Base-by-base conservation (phyloP, 2,797 vertebrate genomes). In the Melanotaenia trifasciata region DNA sequence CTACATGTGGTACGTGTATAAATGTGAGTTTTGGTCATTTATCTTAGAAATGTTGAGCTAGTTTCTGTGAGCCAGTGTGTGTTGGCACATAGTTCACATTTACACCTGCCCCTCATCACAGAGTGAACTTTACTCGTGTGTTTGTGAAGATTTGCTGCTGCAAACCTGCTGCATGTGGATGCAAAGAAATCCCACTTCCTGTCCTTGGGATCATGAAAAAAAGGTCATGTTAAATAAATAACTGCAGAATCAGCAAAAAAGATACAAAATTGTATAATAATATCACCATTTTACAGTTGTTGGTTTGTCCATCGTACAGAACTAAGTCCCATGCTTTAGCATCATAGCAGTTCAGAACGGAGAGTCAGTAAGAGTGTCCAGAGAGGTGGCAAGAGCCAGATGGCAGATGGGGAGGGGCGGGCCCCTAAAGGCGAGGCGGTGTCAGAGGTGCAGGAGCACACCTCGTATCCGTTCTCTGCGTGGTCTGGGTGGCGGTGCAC, bases 401-500 rank as follows among this genome's bases (percentile, higher is more conserved):
- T 1, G 18, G 79, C 75, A 0, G 90, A 85, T 0, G 66, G 89
- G 5, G 89, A 78, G 32, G 78, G 79, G 0, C 14, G 84, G 1
- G 22, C 58, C 0, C 85, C 88, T 3, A 85, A 30, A 16, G 90
- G 78, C 0, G 92, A 76, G 0, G 93, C 94, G 0, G 74, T 84
- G 1, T 94, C 94, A 0, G 97, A 98, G 58, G 96, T 96, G 87
- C 97, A 98, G 66, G 98, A 97, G 75, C 98, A 99, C 69, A 98
- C 96, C 80, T 98, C 96, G 0, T 94, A 96, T 24, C 95, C 95
- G 0, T 96, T 96, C 83, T 96, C 95, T 0, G 96, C 93, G n/a
- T 95, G 96, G 88, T 96, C 96, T 3, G 91, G 86, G 0, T 94
- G 94, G 0, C 90, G 96, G 24, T 93, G 95, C 16, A 94, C 96